A percentile compares a stretch with the other conserved stretches of the same genome.
Evolutionary conservation across 2,888 invertebrate genomes (phyloP).

Genomic region (Metellina segmentata): DNA sequence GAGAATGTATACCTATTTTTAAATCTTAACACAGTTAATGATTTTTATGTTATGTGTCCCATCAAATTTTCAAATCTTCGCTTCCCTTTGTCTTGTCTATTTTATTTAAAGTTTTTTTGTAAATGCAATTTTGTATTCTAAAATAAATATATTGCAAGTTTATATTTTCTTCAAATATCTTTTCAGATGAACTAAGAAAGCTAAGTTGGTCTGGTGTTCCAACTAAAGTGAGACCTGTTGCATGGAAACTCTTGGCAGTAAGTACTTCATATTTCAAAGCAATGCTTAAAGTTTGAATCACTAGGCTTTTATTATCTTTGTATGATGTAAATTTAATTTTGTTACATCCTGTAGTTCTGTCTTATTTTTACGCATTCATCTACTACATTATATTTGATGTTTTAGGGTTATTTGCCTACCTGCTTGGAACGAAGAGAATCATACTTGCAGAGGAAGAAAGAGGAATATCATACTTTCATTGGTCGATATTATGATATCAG

Average conservation of each 20-base stretch:
- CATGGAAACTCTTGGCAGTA: constrained; percentile 87
- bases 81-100: not conserved
- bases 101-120: not conserved
- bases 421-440: constrained; percentile 92
- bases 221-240: constrained; percentile 87
- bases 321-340: not conserved
- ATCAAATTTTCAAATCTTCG: not conserved
- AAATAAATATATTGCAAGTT: not conserved
- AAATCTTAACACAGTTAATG: not conserved
- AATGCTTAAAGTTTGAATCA: not conserved
- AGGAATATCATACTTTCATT: constrained; percentile 97
- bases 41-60: not conserved
- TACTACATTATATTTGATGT: constrained; percentile 37
- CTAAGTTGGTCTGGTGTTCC: constrained; percentile 99
- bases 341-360: not conserved
- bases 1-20: not conserved
- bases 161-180: constrained; percentile 17
- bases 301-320: not conserved
- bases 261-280: constrained; percentile 79
- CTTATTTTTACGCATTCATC: not conserved
- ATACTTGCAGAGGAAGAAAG: constrained; percentile 93
- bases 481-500: constrained; percentile 97
- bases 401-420: constrained; percentile 95
- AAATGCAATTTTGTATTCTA: not conserved
- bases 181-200: constrained; percentile 89